Conservation (phyloP, 1,140 invertebrate species). For the Lerema accius region DNA sequence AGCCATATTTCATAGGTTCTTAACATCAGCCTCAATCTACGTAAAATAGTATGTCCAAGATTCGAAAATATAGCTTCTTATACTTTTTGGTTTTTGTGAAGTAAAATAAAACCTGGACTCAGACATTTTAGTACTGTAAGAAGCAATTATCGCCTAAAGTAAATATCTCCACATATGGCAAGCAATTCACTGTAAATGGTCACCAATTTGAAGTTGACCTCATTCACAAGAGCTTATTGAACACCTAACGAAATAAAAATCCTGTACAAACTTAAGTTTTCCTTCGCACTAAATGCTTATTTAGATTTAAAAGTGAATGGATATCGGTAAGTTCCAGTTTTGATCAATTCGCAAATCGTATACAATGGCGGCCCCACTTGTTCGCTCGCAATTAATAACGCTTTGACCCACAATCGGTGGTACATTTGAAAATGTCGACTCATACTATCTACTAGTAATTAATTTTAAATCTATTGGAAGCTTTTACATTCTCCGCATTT, state of each 20-base stretch:
- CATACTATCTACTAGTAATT: conserved; percentile 63
- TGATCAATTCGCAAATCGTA: conserved; percentile 56
- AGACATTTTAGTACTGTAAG: neutral
- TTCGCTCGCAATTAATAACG: conserved; percentile 72
- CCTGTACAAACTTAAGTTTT: conserved; percentile 4
- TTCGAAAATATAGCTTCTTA: no score
- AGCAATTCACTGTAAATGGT: conserved; percentile 3
- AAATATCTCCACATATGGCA: neutral
- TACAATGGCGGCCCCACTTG: conserved; percentile 68
- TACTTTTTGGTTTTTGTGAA: no score
- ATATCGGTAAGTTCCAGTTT: conserved; percentile 64
- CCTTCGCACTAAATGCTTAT: conserved; percentile 16
- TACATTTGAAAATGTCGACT: conserved; percentile 59
- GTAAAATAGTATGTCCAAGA: no score
- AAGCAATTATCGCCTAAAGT: conserved; percentile 6
- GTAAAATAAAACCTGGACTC: no score
- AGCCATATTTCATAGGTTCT: no score
- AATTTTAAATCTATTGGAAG: conserved; percentile 55
- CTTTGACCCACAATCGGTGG: conserved; percentile 65
- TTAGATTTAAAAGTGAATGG: conserved; percentile 67
- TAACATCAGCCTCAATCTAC: no score
- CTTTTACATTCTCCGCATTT: conserved; percentile 49
- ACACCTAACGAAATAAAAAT: conserved; percentile 13
- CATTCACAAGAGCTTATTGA: conserved; percentile 9
- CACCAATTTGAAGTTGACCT: conserved; percentile 9